phyloP scores from a whole-genome alignment of 1,140 invertebrate genomes.

The Dufourea novaeangliae region DNA sequence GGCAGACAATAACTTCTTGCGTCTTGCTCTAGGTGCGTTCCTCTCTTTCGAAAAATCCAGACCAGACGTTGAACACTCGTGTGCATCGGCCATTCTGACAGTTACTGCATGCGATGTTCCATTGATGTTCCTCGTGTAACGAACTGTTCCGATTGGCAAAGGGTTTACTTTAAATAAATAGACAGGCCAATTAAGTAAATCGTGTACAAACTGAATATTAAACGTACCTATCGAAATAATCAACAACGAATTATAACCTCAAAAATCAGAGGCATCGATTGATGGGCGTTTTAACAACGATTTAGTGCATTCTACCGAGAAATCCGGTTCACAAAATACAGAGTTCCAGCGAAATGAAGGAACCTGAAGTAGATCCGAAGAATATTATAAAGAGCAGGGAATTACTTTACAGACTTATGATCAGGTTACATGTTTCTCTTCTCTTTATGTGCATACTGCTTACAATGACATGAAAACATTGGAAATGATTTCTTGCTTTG shows the following conservation, averaged over 20 bases:
- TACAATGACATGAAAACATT: not conserved
- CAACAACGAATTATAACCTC: slow-evolving; percentile 57
- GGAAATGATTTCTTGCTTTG: not conserved
- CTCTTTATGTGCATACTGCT: not conserved
- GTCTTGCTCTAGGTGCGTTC: not conserved
- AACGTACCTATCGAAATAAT: not conserved
- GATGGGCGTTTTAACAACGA: slow-evolving; percentile 31
- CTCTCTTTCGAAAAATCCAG: slow-evolving; percentile 22
- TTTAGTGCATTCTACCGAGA: slow-evolving; percentile 25
- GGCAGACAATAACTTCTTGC: slow-evolving; percentile 10
- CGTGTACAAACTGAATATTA: not conserved
- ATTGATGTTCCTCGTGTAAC: not conserved
- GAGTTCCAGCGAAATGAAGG: slow-evolving; percentile 79
- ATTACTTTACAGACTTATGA: slow-evolving; percentile 91
- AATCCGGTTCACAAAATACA: slow-evolving; percentile 34
- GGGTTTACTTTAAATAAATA: not conserved
- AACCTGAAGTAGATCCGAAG: slow-evolving; percentile 85
- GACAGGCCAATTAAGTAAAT: not conserved
- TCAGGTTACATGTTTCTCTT: slow-evolving; percentile 85
- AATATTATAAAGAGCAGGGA: slow-evolving; percentile 92
- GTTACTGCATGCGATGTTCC: slow-evolving; percentile 24
- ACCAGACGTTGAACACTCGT: slow-evolving; percentile 17
- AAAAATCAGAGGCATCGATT: slow-evolving; percentile 43
- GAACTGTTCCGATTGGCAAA: not conserved
- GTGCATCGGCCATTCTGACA: slow-evolving; percentile 67